Evolutionary conservation across 2,113 vertebrate species (phyloP), one percentile per base, ranked within the genome.

Genomic region (Pyrgilauda ruficollis): DNA sequence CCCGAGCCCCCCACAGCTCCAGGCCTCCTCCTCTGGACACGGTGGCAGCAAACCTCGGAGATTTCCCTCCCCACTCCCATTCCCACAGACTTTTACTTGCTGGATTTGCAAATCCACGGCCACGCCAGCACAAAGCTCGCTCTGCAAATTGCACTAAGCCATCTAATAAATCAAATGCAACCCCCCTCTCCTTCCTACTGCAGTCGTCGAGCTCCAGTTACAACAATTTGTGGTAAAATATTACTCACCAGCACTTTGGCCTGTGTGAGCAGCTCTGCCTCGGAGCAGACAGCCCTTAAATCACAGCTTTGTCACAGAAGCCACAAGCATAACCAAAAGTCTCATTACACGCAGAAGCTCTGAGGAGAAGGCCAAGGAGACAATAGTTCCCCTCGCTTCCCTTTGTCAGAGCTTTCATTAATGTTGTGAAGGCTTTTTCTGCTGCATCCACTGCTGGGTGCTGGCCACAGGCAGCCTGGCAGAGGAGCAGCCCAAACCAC

Each of bases 281-380:
- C 43, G 8, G 76, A 33, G 88, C 77, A 95, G 94, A 87, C 95
- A 94, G 96, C 86, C 91, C 95, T 85, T 96, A 96, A 97, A 95
- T 97, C 93, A 96, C 94, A 72, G 94, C 92, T 96, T 97, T 96
- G 94, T 96, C 96, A 85, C 91, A 91, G 91, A 93, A 97, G 94
- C 94, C 95, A 94, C 95, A 97, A 96, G 93, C 82, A 77, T 77
- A 95, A 96, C 94, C 94, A 53, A 49, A 85, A 95, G 90, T 87
- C 91, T 96, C 89, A 96, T 96, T 95, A 96, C 94, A 94, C 82
- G 1, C 91, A 88, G 85, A 66, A 72, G 24, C 84, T 55, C 35
- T 15, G 92, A 95, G 92, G 84, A 80, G 37, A 67, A 74, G 90
- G 93, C 94, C 33, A 41, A 59, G 84, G 68, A 93, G 92, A 96